A percentile compares a stretch with the other conserved stretches of the same genome.
phyloP scores from a whole-genome alignment of 2,113 vertebrate species.

The Agelaius phoeniceus region DNA sequence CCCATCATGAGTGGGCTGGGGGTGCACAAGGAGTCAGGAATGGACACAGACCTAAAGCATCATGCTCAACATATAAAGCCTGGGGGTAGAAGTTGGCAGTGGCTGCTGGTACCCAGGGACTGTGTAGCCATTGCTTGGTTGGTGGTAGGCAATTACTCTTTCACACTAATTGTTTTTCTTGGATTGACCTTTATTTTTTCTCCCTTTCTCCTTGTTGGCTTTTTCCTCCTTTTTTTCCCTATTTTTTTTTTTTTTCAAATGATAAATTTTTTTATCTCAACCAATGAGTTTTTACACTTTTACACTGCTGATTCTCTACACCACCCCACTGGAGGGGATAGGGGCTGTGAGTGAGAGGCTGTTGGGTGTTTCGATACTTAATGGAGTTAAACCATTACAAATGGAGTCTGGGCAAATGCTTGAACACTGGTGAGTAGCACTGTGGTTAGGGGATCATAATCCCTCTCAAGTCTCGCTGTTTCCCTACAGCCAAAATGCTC shows the following conservation, averaged over 20 bases:
- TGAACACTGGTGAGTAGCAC: neutral
- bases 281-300: neutral
- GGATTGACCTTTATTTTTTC: fast-evolving
- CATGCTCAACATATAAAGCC: neutral
- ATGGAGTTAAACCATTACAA: neutral
- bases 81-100: neutral
- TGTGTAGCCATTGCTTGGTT: neutral
- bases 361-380: neutral
- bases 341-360: neutral
- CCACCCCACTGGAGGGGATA: fast-evolving
- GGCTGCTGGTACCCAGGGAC: neutral
- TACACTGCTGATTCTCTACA: neutral
- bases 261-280: neutral
- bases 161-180: neutral
- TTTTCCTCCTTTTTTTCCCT: neutral
- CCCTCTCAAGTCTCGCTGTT: neutral
- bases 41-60: neutral
- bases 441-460: neutral
- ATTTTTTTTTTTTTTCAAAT: neutral
- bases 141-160: neutral
- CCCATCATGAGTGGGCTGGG: neutral
- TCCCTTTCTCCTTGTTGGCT: neutral
- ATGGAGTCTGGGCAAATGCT: neutral
- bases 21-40: neutral
- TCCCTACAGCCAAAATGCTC: neutral